phyloP scores from a whole-genome alignment of 2,113 vertebrate genomes.

The Monopterus albus region DNA sequence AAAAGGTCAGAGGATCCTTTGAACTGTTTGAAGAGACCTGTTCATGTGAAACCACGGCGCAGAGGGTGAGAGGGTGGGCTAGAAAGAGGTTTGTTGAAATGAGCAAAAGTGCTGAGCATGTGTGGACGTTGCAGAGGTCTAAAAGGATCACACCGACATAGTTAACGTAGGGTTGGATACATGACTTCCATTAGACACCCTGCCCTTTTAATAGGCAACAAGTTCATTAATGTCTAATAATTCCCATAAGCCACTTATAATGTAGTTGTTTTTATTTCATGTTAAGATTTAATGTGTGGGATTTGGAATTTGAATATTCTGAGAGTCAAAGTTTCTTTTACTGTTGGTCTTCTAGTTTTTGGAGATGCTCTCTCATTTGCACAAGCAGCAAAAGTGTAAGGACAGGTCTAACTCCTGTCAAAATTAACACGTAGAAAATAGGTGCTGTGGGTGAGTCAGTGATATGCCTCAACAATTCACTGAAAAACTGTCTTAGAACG shows the following conservation, averaged over 20 bases:
- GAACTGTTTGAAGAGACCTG: constrained; percentile 52
- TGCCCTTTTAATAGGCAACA: constrained; percentile 4
- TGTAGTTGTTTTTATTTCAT: constrained; percentile 23
- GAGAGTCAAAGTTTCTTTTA: not conserved
- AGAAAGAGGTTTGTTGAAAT: constrained; percentile 40
- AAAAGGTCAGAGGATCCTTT: constrained; percentile 55
- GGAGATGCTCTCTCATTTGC: not conserved
- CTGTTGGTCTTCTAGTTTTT: not conserved
- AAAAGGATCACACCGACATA: constrained; percentile 18
- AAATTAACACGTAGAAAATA: constrained; percentile 42
- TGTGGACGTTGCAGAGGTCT: constrained; percentile 27
- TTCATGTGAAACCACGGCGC: constrained; percentile 35
- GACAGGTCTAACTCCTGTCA: constrained; percentile 17
- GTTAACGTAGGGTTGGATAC: not conserved
- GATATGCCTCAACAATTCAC: constrained; percentile 16
- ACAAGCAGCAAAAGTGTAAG: not conserved
- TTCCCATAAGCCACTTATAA: constrained; percentile 6
- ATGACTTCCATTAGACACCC: constrained; percentile 12
- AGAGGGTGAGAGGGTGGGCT: constrained; percentile 13
- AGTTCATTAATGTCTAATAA: constrained; percentile 2
- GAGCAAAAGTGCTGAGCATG: constrained; percentile 20
- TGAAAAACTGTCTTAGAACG: constrained; percentile 19
- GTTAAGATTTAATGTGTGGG: no score
- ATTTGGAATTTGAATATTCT: constrained; percentile 14
- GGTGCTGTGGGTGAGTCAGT: constrained; percentile 6